phyloP scores from a whole-genome alignment of 2,113 vertebrate genomes.

The Chaenocephalus aceratus region DNA sequence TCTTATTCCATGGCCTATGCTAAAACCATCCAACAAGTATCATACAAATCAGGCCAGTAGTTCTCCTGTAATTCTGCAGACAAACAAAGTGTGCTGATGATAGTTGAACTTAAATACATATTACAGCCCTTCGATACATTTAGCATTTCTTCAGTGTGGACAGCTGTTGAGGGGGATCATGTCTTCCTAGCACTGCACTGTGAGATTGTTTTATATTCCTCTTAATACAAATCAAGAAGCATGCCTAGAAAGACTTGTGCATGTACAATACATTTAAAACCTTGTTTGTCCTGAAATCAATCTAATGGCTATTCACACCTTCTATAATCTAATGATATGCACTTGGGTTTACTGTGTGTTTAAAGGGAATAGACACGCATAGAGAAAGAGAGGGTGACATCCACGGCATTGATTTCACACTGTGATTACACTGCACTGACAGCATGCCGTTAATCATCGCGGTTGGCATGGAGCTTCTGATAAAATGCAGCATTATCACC shows the following conservation, averaged over 20 bases:
- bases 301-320: constrained; percentile 11
- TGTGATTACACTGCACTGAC: constrained; percentile 76
- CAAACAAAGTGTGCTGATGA: too few species aligned
- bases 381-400: background rate
- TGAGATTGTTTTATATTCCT: background rate
- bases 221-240: constrained; percentile 16
- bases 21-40: too few species aligned
- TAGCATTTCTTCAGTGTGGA: background rate
- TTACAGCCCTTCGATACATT: background rate
- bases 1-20: too few species aligned
- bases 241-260: background rate
- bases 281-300: background rate
- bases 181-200: background rate
- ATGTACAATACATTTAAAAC: constrained; percentile 1
- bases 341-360: constrained; percentile 26
- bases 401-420: constrained; percentile 76
- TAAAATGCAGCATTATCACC: constrained; percentile 80
- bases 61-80: too few species aligned
- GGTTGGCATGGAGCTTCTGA: constrained; percentile 62
- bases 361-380: constrained; percentile 1
- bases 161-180: background rate
- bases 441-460: constrained; percentile 78
- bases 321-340: constrained; percentile 26
- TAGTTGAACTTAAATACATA: too few species aligned
- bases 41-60: too few species aligned